These are phyloP conservation scores for Pristiophorus japonicus DNA, from an alignment of 2,113 vertebrate species.

Conservation along the genomic window DNA sequence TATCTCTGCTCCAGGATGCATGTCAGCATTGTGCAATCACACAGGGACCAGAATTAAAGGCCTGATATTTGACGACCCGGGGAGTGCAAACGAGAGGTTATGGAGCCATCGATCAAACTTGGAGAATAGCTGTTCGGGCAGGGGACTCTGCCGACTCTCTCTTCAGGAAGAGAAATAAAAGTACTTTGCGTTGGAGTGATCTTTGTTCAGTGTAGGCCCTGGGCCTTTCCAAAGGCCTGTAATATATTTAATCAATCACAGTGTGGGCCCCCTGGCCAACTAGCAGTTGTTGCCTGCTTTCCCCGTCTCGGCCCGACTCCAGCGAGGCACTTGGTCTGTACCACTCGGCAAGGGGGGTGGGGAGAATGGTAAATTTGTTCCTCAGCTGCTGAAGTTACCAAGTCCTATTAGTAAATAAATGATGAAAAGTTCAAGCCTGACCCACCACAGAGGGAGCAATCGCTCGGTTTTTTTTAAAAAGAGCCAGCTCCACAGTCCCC, in stretches of 20 bases:
- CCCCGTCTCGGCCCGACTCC: background rate
- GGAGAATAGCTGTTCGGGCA: background rate
- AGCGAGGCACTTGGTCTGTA: background rate
- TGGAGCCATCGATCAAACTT: background rate
- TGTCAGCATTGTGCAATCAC: too few species aligned
- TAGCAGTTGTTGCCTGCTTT: background rate
- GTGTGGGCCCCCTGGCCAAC: background rate
- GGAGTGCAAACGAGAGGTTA: background rate
- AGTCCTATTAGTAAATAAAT: background rate
- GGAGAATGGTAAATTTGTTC: background rate
- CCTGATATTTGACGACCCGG: too few species aligned
- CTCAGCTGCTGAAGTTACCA: background rate
- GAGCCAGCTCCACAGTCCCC: background rate
- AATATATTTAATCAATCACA: background rate
- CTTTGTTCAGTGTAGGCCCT: background rate
- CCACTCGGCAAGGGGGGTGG: background rate
- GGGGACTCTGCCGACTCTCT: background rate
- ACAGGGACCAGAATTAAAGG: too few species aligned
- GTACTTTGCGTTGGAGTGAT: background rate
- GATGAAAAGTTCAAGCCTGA: background rate
- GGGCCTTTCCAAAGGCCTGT: too few species aligned
- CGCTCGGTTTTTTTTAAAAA: background rate
- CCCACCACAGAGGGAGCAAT: background rate
- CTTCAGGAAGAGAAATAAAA: background rate
- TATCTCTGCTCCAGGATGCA: background rate